phyloP scores from a whole-genome alignment of 23 tunicate genomes.

The Styela plicata region DNA sequence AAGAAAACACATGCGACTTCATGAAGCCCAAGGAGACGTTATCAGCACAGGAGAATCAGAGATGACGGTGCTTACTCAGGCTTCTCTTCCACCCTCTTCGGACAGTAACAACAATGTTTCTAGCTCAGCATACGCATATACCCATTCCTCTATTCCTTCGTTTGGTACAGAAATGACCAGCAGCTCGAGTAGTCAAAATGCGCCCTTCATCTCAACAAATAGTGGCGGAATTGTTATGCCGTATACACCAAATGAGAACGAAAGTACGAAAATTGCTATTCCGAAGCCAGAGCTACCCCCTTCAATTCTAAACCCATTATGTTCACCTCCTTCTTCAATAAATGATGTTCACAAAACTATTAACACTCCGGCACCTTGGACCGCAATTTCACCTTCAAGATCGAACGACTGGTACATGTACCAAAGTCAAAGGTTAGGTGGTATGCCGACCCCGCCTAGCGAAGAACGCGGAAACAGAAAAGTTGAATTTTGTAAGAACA shows the following conservation, averaged over 20 bases:
- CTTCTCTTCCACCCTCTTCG: slow-evolving; percentile 3
- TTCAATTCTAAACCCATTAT: neutral
- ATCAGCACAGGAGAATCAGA: neutral
- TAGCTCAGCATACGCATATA: neutral
- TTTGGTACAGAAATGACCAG: neutral
- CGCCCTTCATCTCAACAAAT: neutral
- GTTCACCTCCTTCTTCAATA: neutral
- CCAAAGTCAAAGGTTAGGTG: slow-evolving; percentile 29
- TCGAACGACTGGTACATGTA: slow-evolving; percentile 17
- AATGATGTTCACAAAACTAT: neutral
- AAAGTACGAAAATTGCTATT: neutral
- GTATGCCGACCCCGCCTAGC: slow-evolving; percentile 36
- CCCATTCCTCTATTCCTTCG: neutral
- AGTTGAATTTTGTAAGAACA: neutral
- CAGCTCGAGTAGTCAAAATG: neutral
- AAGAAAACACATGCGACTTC: slow-evolving; percentile 88
- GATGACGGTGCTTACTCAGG: neutral
- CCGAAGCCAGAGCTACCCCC: slow-evolving; percentile 9
- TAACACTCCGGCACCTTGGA: neutral
- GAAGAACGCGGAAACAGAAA: neutral
- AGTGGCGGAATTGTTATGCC: neutral
- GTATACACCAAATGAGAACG: neutral
- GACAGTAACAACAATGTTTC: slow-evolving; percentile 9
- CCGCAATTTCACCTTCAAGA: neutral
- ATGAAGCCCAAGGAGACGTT: slow-evolving; percentile 75